Conservation (phyloP, 2,888 invertebrate species). For the Pyrochroa serraticornis region DNA sequence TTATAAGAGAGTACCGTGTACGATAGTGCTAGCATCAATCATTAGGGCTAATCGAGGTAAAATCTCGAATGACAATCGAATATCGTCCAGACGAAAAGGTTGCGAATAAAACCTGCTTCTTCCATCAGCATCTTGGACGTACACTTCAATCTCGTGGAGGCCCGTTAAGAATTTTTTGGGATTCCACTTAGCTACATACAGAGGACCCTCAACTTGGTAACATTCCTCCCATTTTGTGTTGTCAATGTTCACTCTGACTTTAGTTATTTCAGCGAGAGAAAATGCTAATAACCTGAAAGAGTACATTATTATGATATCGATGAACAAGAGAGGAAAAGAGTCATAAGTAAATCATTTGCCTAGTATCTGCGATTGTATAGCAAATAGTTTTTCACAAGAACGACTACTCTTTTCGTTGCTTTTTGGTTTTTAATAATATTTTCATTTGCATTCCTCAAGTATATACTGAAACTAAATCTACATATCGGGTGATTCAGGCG, state of each 20-base stretch:
- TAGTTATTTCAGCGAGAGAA: conserved; percentile 68
- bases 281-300: conserved; percentile 77
- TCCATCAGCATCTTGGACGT: conserved; percentile 64
- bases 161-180: conserved; percentile 69
- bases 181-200: conserved; percentile 77
- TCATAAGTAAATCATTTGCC: no score
- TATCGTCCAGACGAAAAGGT: conserved; percentile 79
- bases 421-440: no score
- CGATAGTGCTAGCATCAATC: conserved; percentile 74
- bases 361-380: no score
- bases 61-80: conserved; percentile 68
- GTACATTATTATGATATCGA: no score
- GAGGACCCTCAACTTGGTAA: conserved; percentile 66
- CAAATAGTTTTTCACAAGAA: no score
- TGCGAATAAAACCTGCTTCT: conserved; percentile 66
- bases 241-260: conserved; percentile 73
- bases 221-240: conserved; percentile 69
- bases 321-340: no score
- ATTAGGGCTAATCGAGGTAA: conserved; percentile 76
- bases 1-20: conserved; percentile 59
- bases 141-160: conserved; percentile 70
- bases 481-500: no score
- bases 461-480: no score
- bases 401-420: no score
- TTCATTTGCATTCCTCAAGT: no score